Base-by-base conservation (phyloP, 2,888 invertebrate species). In the Ephialtes manifestator region DNA sequence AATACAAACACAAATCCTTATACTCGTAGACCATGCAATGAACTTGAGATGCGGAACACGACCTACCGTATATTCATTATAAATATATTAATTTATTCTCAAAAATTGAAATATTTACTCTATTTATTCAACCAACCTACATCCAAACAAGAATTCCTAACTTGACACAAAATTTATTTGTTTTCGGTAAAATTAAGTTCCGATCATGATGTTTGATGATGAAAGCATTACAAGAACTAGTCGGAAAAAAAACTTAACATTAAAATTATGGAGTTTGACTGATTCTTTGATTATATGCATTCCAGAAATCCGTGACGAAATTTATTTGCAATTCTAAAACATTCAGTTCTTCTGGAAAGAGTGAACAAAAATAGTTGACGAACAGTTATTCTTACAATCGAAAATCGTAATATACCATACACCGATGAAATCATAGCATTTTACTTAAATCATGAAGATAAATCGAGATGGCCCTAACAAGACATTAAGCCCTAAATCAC, bases 31-130 rank as follows among this genome's bases (percentile, higher is more conserved):
- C 89, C 90, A 91, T 89, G 91, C 90, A 92, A 91, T 75, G 90
- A 90, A 90, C 86, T 90, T 89, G 89, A 91, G 89, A 92, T 91
- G 91, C 91, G 90, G 90, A 89, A 92, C 90, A 91, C 91, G 93
- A 93, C 91, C 92, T 92, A 93, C 90, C 93, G 92, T 93, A 94
- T 93, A 94, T 93, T 91, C 92, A 93, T 92, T 92, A 90, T 90
- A 92, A 90, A 93, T 94, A 94, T 94, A 94, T 93, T 94, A 94
- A 94, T 94, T 94, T 94, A 94, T 94, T 94, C 94, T 94, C 91
- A 93, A 93, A 92, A 83, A 78, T 81, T 46, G 48, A 85, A 68
- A 20, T 68, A 11, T 48, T 58, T 39, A 67, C 53, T 58, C 67
- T 15, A 68, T 51, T 31, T 48, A 53, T 81, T 31, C 65, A 71